Conservation (phyloP, 92 coral and sea anemone genomes). For the Zoanthus sansibaricus region DNA sequence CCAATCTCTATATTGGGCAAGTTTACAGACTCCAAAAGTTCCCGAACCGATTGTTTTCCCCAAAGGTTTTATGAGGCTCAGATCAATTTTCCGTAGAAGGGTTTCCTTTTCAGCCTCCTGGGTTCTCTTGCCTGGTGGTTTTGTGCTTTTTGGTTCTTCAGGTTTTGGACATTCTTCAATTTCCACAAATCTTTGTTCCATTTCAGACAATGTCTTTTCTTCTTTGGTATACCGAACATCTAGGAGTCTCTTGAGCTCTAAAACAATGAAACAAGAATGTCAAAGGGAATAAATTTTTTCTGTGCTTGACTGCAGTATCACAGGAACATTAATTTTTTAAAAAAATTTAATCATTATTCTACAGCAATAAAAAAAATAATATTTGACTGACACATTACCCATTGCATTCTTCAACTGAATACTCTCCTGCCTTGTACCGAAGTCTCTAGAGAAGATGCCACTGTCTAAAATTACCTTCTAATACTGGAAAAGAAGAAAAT, state of each 20-base stretch:
- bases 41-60: slow-evolving; percentile 41
- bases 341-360: slow-evolving; percentile 1
- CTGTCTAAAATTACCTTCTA: slow-evolving; percentile 38
- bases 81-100: slow-evolving; percentile 11
- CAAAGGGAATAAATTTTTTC: slow-evolving; percentile 2
- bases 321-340: slow-evolving; percentile 5
- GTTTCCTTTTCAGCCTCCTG: slow-evolving; percentile 10
- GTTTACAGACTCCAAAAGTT: slow-evolving; percentile 40
- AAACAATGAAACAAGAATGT: slow-evolving; percentile 2
- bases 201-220: slow-evolving; percentile 6
- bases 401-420: slow-evolving; percentile 30
- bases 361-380: background rate
- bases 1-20: background rate
- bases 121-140: slow-evolving; percentile 9
- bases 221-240: slow-evolving; percentile 4
- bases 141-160: slow-evolving; percentile 6
- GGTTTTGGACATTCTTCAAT: slow-evolving; percentile 6
- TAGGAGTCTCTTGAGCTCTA: slow-evolving; percentile 1
- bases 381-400: slow-evolving; percentile 16
- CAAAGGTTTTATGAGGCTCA: slow-evolving; percentile 6
- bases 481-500: slow-evolving; percentile 29
- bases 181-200: background rate
- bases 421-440: slow-evolving; percentile 42
- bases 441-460: slow-evolving; percentile 47
- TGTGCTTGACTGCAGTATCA: slow-evolving; percentile 9